phyloP scores from a whole-genome alignment of 2,888 invertebrate genomes.

The Hofmannophila pseudospretella region DNA sequence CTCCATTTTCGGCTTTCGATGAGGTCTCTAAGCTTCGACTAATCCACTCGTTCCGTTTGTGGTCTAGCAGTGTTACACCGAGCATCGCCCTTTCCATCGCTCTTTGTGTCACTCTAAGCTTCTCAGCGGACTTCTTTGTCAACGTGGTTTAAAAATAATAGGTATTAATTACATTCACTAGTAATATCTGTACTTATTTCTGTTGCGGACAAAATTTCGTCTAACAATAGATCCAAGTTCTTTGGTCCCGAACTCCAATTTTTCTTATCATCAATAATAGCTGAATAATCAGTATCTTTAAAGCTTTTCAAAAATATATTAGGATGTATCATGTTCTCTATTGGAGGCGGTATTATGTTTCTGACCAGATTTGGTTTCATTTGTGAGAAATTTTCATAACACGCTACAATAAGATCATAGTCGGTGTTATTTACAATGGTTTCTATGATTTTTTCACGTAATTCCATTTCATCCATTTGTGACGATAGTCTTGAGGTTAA shows the following conservation, averaged over 20 bases:
- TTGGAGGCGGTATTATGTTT: conserved; percentile 3
- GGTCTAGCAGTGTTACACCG: too few relatives aligned
- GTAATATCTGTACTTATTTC: not conserved
- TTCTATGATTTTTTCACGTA: conserved; percentile 59
- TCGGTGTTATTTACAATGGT: conserved; percentile 75
- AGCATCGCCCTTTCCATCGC: too few relatives aligned
- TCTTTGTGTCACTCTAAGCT: too few relatives aligned
- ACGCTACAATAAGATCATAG: conserved; percentile 68
- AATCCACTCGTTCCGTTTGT: too few relatives aligned
- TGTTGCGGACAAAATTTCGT: conserved; percentile 24
- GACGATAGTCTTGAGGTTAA: conserved; percentile 1
- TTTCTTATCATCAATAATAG: conserved; percentile 70
- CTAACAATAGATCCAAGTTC: conserved; percentile 51
- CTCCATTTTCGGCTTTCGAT: too few relatives aligned
- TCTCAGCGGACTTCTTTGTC: too few relatives aligned
- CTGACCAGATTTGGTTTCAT: conserved; percentile 14
- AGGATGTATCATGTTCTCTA: conserved; percentile 20
- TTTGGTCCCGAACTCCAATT: conserved; percentile 77
- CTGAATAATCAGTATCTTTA: conserved; percentile 64
- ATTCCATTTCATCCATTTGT: not conserved
- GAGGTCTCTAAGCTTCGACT: too few relatives aligned
- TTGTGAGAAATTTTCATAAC: conserved; percentile 54
- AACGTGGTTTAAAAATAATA: too few relatives aligned
- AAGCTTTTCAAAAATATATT: conserved; percentile 33
- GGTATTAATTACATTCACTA: not conserved